Conservation (phyloP, 2,888 invertebrate species). For the Synergus laeviventris region DNA sequence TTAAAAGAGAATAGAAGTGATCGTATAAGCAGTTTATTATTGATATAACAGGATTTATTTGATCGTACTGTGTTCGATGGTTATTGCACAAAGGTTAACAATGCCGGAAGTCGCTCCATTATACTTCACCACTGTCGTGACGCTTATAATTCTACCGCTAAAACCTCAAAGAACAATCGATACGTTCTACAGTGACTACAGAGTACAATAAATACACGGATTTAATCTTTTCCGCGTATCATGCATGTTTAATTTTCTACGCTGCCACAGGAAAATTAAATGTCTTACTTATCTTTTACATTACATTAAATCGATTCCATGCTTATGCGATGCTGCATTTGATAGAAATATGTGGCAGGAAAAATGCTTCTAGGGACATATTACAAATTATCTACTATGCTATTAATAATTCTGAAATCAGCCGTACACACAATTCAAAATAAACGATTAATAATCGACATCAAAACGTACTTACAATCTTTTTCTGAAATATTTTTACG, state of each 20-base stretch:
- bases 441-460: not conserved
- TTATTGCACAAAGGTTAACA: conserved; percentile 48
- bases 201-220: conserved; percentile 20
- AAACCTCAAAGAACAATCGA: conserved; percentile 31
- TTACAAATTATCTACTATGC: not conserved
- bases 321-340: conserved; percentile 4
- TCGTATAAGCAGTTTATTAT: conserved; percentile 43
- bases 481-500: not conserved
- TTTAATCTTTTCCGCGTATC: conserved; percentile 17
- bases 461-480: not conserved
- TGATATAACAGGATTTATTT: conserved; percentile 51
- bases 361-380: not conserved
- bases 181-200: not conserved
- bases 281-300: conserved; percentile 11
- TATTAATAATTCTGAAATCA: not conserved
- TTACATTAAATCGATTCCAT: conserved; percentile 19
- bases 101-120: conserved; percentile 49
- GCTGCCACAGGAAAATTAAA: not conserved
- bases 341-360: not conserved
- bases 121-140: conserved; percentile 32
- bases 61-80: conserved; percentile 44
- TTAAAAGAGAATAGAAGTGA: conserved; percentile 20
- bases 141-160: conserved; percentile 15
- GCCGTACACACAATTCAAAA: not conserved
- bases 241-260: conserved; percentile 17